Evolutionary conservation across 2,113 vertebrate species (phyloP).

Genomic region (Pluvialis apricaria): DNA sequence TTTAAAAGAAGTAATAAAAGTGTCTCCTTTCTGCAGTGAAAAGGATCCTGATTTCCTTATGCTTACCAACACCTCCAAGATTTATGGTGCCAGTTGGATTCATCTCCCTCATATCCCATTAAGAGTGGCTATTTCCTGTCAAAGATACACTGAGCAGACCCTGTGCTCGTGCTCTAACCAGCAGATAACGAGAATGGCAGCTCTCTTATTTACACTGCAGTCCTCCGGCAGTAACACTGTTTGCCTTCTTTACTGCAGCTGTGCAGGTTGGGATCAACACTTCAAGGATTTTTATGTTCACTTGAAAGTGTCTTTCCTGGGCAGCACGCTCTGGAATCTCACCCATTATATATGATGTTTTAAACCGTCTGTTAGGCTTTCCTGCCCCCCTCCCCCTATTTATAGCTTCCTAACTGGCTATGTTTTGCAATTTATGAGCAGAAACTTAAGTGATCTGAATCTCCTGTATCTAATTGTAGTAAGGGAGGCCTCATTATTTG

Average conservation of each 20-base stretch:
- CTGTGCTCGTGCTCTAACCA: neutral
- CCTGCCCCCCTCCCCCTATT: neutral
- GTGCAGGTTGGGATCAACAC: neutral
- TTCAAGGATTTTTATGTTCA: constrained; percentile 31
- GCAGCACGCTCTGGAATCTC: neutral
- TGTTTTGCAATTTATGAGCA: constrained; percentile 4
- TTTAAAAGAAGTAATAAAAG: constrained; percentile 37
- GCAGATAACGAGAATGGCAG: neutral
- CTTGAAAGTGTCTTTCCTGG: constrained; percentile 35
- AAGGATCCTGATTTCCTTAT: neutral
- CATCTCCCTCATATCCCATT: constrained; percentile 15
- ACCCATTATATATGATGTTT: neutral
- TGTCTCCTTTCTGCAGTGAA: neutral
- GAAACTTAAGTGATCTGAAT: neutral
- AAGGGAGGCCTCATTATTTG: neutral
- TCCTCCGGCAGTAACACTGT: neutral
- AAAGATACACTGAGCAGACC: constrained; percentile 32
- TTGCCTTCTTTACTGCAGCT: constrained; percentile 4
- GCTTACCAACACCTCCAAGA: neutral
- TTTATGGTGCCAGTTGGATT: constrained; percentile 43
- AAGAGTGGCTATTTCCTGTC: constrained; percentile 35
- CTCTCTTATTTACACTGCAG: neutral
- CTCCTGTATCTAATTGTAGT: constrained; percentile 7
- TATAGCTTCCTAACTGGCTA: constrained; percentile 18
- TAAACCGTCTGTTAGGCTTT: neutral